phyloP scores from a whole-genome alignment of 1,140 invertebrate species.

The Nymphalis io region DNA sequence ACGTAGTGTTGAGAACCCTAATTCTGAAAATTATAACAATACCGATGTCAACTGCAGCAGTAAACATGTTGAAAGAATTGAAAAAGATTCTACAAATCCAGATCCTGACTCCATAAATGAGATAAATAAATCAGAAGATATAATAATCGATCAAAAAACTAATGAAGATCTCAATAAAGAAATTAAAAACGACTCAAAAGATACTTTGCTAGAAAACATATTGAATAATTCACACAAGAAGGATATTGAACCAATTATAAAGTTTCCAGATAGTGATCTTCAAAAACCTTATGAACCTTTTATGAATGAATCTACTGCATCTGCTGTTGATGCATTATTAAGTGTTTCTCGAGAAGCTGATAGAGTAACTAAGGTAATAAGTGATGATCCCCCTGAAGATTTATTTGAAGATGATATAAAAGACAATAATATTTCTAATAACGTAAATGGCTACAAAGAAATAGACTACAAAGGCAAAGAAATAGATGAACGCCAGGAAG shows the following conservation, averaged over 20 bases:
- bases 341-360: conserved; percentile 72
- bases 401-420: conserved; percentile 74
- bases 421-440: conserved; percentile 31
- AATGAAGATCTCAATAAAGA: conserved; percentile 8
- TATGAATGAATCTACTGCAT: conserved; percentile 73
- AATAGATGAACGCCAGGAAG: conserved; percentile 11
- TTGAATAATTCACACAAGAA: neutral
- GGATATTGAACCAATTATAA: neutral
- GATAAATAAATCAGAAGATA: neutral
- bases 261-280: neutral
- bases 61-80: conserved; percentile 5
- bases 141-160: neutral
- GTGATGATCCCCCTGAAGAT: conserved; percentile 72
- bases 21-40: neutral
- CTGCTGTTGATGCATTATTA: conserved; percentile 70
- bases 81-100: neutral
- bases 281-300: conserved; percentile 45
- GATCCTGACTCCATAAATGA: conserved; percentile 1
- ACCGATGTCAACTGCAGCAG: neutral
- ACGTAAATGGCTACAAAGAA: conserved; percentile 37
- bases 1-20: conserved; percentile 14
- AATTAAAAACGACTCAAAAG: conserved; percentile 17
- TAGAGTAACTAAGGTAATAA: conserved; percentile 70
- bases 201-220: neutral
- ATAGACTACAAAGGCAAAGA: conserved; percentile 16